These are phyloP conservation scores for Alligator mississippiensis DNA, from an alignment of 2,113 vertebrate genomes.

Conservation along the genomic window DNA sequence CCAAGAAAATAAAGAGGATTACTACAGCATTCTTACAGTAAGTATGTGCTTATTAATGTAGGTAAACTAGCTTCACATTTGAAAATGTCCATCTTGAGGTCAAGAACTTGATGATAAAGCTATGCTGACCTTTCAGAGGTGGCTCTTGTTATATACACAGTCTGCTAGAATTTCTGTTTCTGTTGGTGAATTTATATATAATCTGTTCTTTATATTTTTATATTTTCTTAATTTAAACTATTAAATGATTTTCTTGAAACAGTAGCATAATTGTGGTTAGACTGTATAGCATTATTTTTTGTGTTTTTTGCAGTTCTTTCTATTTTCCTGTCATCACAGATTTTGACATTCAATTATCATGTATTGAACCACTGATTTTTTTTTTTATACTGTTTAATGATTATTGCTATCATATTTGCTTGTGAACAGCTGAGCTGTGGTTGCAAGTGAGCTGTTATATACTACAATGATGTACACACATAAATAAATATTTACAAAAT, in stretches of 20 bases:
- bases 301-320: neutral
- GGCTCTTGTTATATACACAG: neutral
- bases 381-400: neutral
- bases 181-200: accelerated
- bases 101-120: neutral
- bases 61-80: neutral
- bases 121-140: neutral
- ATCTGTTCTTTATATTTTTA: accelerated
- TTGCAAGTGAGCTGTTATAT: neutral
- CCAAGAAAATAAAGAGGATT: conserved; percentile 74
- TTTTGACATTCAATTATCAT: accelerated
- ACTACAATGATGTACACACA: neutral
- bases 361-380: neutral
- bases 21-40: conserved; percentile 83
- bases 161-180: neutral
- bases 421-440: neutral
- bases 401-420: neutral
- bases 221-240: neutral
- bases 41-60: conserved; percentile 45
- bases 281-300: too few species aligned
- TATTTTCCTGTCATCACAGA: accelerated
- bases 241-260: neutral
- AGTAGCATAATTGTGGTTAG: neutral
- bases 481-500: neutral
- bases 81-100: neutral